Percentiles rank a stretch among this genome's conserved stretches.
These are phyloP conservation scores for Urocynchramus pylzowi DNA, from an alignment of 2,113 vertebrate species.

Conservation along the genomic window DNA sequence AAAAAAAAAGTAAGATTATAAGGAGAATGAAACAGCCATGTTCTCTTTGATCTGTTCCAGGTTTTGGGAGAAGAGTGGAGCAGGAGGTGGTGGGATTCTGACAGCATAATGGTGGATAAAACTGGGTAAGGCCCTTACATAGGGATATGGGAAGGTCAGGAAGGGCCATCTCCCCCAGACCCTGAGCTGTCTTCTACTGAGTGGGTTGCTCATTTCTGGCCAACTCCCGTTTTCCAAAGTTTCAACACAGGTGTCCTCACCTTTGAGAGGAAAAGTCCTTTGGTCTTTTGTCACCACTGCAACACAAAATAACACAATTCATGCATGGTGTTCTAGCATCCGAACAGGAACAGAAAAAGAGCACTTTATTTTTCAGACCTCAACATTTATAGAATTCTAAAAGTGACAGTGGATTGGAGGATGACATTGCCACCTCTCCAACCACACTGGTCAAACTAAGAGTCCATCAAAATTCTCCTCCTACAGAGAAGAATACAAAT, in stretches of 20 bases:
- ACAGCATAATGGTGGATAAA: fast-evolving
- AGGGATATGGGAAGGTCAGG: not conserved
- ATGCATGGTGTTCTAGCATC: too few species aligned
- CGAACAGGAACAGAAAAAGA: too few species aligned
- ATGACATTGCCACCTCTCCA: too few species aligned
- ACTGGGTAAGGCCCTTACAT: fast-evolving
- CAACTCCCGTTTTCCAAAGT: not conserved
- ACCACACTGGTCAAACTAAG: too few species aligned
- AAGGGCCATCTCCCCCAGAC: fast-evolving
- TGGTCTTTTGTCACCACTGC: too few species aligned
- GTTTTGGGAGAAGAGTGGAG: not conserved
- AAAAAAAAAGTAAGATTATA: not conserved
- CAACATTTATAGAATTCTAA: too few species aligned
- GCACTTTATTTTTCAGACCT: too few species aligned
- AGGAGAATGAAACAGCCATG: fast-evolving
- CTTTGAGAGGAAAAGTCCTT: not conserved
- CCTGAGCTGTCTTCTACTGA: not conserved
- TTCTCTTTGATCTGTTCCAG: not conserved
- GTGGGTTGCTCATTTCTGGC: not conserved
- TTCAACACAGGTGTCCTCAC: not conserved
- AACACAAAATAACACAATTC: too few species aligned
- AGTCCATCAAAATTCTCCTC: too few species aligned
- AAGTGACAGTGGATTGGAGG: too few species aligned
- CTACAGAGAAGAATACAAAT: too few species aligned
- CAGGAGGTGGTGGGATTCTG: fast-evolving